Evolutionary conservation across 2,888 invertebrate species (phyloP).

Genomic region (Aethes cnicana): DNA sequence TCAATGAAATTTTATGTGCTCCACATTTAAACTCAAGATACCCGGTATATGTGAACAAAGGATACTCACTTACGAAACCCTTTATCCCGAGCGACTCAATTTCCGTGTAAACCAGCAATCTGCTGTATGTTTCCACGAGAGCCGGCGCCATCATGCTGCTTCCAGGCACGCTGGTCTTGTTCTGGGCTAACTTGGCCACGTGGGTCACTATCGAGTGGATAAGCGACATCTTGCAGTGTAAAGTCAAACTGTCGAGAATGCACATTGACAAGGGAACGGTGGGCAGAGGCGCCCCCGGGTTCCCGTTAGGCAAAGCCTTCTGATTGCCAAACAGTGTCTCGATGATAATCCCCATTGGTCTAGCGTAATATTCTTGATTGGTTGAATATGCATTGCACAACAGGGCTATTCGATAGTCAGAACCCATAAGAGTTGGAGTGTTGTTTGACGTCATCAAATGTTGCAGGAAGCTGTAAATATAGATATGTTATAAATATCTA

Average conservation of each 20-base stretch:
- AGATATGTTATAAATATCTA: no score
- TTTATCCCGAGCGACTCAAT: conserved; percentile 98
- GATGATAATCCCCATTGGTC: conserved; percentile 95
- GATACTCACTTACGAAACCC: conserved; percentile 92
- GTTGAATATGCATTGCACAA: conserved; percentile 98
- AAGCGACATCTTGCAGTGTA: conserved; percentile 97
- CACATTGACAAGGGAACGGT: conserved; percentile 95
- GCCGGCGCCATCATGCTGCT: conserved; percentile 90
- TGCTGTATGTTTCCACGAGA: conserved; percentile 96
- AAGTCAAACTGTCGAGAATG: conserved; percentile 94
- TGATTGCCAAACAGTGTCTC: conserved; percentile 91
- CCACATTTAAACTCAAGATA: no score
- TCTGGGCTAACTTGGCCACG: conserved; percentile 94
- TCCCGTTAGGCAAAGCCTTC: conserved; percentile 79
- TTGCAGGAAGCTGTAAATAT: conserved; percentile 93
- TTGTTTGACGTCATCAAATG: conserved; percentile 90
- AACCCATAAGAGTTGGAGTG: conserved; percentile 87
- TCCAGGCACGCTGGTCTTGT: conserved; percentile 89
- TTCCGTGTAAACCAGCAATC: conserved; percentile 96
- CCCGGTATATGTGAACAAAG: neutral
- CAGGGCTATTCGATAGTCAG: conserved; percentile 94
- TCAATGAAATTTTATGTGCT: no score
- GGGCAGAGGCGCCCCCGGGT: conserved; percentile 83
- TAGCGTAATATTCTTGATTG: conserved; percentile 93
- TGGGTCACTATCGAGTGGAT: conserved; percentile 92